phyloP scores from a whole-genome alignment of 2,888 invertebrate species.

The Andrena bucephala region DNA sequence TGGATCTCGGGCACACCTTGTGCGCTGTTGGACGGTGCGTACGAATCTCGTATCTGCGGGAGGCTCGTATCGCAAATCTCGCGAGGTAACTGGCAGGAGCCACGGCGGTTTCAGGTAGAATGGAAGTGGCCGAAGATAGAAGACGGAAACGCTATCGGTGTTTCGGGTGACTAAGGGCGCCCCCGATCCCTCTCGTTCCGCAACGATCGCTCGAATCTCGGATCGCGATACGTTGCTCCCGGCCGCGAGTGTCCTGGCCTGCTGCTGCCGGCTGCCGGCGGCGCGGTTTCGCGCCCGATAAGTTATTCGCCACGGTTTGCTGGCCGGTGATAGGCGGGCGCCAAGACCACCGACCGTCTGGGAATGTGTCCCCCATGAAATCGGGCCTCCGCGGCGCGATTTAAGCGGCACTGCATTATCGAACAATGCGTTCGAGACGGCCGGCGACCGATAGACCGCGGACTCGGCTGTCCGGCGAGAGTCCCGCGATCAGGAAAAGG shows the following conservation, averaged over 20 bases:
- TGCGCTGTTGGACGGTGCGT: slow-evolving; percentile 40
- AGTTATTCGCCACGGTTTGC: slow-evolving; percentile 76
- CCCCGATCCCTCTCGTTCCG: slow-evolving; percentile 50
- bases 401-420: slow-evolving; percentile 77
- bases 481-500: slow-evolving; percentile 18
- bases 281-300: slow-evolving; percentile 74
- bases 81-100: slow-evolving; percentile 53
- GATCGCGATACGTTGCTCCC: slow-evolving; percentile 44
- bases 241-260: slow-evolving; percentile 31
- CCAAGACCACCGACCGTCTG: slow-evolving; percentile 81
- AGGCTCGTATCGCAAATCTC: slow-evolving; percentile 69
- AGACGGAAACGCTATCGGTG: slow-evolving; percentile 64
- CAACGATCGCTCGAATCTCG: slow-evolving; percentile 62
- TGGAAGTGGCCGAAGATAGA: slow-evolving; percentile 61
- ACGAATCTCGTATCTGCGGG: slow-evolving; percentile 48
- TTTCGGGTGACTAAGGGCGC: slow-evolving; percentile 66
- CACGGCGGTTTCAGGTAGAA: slow-evolving; percentile 46
- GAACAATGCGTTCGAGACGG: slow-evolving; percentile 78
- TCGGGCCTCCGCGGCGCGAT: slow-evolving; percentile 71
- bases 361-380: slow-evolving; percentile 78
- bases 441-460: slow-evolving; percentile 59
- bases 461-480: slow-evolving; percentile 34
- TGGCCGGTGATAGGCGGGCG: slow-evolving; percentile 78
- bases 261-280: slow-evolving; percentile 33
- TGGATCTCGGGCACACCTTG: slow-evolving; percentile 39